phyloP scores from a whole-genome alignment of 2,113 vertebrate genomes.

The Tetraodon nigroviridis region DNA sequence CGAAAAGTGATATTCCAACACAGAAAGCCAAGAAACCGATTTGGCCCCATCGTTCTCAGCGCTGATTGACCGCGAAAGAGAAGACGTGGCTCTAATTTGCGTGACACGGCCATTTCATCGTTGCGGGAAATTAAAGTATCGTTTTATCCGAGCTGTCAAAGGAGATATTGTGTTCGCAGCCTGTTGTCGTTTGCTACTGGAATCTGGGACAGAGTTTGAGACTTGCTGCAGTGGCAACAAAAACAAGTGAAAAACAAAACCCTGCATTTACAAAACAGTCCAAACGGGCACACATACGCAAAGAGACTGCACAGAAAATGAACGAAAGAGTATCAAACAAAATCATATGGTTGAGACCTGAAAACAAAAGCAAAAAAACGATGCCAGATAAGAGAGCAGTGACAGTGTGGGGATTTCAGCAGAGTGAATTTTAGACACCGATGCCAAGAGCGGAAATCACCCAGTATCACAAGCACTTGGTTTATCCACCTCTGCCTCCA shows the following conservation, averaged over 20 bases:
- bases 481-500: not conserved
- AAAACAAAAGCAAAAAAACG: not conserved
- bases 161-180: constrained; percentile 20
- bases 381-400: not conserved
- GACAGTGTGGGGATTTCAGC: not conserved
- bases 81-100: not conserved
- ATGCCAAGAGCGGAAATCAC: not conserved
- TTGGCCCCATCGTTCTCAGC: not conserved
- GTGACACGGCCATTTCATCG: not conserved
- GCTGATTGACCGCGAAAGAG: not conserved
- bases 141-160: constrained; percentile 29
- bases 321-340: not conserved
- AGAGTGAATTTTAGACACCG: not conserved
- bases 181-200: constrained; percentile 19
- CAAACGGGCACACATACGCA: not conserved
- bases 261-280: not conserved
- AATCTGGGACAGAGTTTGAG: constrained; percentile 27
- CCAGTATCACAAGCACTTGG: not conserved
- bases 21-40: not conserved
- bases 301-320: not conserved
- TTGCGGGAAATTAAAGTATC: constrained; percentile 8
- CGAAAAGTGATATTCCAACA: constrained; percentile 13
- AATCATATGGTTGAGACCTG: not conserved
- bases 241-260: not conserved
- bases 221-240: constrained; percentile 10